Conservation (phyloP, 2,797 vertebrate species). For the Morus bassanus region DNA sequence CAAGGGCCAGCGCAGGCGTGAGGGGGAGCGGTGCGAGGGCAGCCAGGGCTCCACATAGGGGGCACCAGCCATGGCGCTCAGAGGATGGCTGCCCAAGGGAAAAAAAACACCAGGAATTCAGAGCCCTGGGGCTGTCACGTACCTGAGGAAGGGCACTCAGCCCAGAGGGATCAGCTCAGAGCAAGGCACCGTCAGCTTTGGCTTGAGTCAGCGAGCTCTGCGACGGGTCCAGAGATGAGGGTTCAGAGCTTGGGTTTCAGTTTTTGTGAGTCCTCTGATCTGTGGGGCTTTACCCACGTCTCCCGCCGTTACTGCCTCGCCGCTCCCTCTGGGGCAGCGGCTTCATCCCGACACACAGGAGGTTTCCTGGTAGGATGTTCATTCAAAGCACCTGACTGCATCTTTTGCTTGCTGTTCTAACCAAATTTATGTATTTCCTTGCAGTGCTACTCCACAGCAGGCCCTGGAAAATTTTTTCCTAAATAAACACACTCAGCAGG, state of each 20-base stretch:
- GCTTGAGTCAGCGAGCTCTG: too few species aligned
- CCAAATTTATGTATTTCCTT: neutral
- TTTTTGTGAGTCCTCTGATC: neutral
- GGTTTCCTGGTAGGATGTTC: neutral
- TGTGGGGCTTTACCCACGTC: accelerated
- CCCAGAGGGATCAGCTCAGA: neutral
- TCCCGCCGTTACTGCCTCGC: accelerated
- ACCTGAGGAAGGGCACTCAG: accelerated
- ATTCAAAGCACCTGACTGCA: neutral
- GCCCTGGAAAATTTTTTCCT: neutral
- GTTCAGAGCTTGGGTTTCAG: neutral
- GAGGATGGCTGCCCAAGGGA: accelerated
- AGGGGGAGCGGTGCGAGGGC: neutral
- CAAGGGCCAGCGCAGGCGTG: accelerated
- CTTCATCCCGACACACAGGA: accelerated
- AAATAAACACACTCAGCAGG: neutral
- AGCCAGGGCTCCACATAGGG: accelerated
- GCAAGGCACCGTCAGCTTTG: accelerated
- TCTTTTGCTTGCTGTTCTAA: neutral
- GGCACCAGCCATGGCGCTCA: accelerated
- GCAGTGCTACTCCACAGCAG: neutral
- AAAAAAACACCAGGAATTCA: neutral
- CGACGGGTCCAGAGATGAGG: neutral
- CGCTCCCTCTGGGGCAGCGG: neutral
- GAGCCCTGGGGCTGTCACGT: accelerated